phyloP scores from a whole-genome alignment of 2,113 vertebrate genomes.

The Brachionichthys hirsutus region DNA sequence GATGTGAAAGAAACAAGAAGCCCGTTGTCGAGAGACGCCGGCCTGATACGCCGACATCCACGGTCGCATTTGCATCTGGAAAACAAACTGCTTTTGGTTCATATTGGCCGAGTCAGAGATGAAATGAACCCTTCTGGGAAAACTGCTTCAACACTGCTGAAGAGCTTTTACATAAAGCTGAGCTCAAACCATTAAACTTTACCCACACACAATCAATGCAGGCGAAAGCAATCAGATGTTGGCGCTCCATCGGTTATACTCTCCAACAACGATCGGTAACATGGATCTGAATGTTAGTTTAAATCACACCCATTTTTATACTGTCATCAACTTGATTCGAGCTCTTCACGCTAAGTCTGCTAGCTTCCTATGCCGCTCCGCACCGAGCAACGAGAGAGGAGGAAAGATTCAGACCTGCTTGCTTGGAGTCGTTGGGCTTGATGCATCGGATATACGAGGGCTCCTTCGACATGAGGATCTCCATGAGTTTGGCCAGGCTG shows the following conservation, averaged over 20 bases:
- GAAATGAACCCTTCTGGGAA: slow-evolving; percentile 6
- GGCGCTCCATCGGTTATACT: no score
- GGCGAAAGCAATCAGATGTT: no score
- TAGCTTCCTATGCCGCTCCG: background rate
- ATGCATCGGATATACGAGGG: slow-evolving; percentile 97
- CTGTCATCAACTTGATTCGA: no score
- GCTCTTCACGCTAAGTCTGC: no score
- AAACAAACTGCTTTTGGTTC: slow-evolving; percentile 30
- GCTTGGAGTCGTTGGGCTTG: slow-evolving; percentile 95
- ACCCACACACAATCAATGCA: no score
- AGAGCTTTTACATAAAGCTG: slow-evolving; percentile 13
- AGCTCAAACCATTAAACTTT: background rate
- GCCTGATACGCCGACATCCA: slow-evolving; percentile 36
- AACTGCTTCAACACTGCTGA: slow-evolving; percentile 20
- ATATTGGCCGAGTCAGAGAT: slow-evolving; percentile 22
- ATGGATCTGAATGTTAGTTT: no score
- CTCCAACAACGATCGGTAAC: no score
- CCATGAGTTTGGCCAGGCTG: slow-evolving; percentile 94
- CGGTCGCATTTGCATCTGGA: slow-evolving; percentile 25
- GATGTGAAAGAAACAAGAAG: slow-evolving; percentile 59
- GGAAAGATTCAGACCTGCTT: slow-evolving; percentile 52
- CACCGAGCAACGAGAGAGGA: background rate
- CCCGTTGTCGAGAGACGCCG: slow-evolving; percentile 39
- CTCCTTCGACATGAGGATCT: slow-evolving; percentile 98
- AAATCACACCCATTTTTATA: no score